Evolutionary conservation across 2,113 vertebrate genomes (phyloP).

Genomic region (Dendrocopos noguchii): DNA sequence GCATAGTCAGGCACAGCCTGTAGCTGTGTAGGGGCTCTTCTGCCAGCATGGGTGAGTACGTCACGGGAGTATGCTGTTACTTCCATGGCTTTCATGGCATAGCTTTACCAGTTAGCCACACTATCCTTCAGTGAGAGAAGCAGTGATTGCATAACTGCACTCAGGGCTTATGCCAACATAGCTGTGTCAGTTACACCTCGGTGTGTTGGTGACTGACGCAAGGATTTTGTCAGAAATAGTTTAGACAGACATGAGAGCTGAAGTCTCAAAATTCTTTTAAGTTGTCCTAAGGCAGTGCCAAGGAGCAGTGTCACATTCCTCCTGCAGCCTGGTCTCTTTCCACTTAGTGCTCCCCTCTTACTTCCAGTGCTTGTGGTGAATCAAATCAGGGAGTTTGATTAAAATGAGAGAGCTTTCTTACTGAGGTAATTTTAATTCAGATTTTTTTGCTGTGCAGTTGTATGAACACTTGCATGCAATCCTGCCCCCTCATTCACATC

Average conservation of each 20-base stretch:
- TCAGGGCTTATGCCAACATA: not conserved
- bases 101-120: not conserved
- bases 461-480: not conserved
- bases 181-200: not conserved
- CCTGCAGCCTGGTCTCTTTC: not conserved
- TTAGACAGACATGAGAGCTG: not conserved
- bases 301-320: not conserved
- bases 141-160: not conserved
- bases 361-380: not conserved
- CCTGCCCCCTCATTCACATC: not conserved
- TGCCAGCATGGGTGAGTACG: not conserved
- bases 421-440: not conserved
- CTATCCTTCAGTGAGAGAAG: not conserved
- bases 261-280: not conserved
- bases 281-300: not conserved
- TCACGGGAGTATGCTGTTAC: not conserved
- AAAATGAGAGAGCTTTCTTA: not conserved
- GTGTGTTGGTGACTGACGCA: accelerated
- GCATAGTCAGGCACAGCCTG: accelerated
- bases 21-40: not conserved
- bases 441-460: not conserved
- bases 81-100: not conserved
- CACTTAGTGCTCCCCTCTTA: not conserved
- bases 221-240: not conserved
- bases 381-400: not conserved